Evolutionary conservation across 2,888 invertebrate species (phyloP).

Genomic region (Adineta ricciae): DNA sequence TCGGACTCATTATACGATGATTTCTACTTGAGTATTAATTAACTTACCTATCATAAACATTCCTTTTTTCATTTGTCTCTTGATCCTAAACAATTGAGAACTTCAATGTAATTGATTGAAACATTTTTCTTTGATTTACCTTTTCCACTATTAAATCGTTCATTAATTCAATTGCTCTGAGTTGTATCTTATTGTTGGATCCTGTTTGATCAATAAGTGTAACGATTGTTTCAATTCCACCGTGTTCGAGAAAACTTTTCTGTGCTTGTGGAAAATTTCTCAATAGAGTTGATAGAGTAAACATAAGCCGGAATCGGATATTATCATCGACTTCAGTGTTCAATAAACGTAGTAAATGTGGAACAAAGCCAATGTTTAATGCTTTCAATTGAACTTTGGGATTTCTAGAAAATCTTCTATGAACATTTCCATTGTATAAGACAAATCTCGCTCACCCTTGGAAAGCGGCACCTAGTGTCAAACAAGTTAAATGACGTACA

Average conservation of each 20-base stretch:
- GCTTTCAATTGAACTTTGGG: constrained; percentile 63
- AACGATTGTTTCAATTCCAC: constrained; percentile 59
- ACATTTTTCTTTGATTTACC: constrained; percentile 36
- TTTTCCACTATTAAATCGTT: constrained; percentile 47
- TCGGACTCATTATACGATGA: neutral
- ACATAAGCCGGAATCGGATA: constrained; percentile 50
- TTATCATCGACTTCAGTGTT: constrained; percentile 49
- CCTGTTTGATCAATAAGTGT: constrained; percentile 52
- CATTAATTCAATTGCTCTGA: constrained; percentile 46
- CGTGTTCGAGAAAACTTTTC: constrained; percentile 58
- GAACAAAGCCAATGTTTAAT: constrained; percentile 60
- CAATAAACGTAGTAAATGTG: constrained; percentile 58
- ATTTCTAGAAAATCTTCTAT: constrained; percentile 57
- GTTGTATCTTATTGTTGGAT: constrained; percentile 39
- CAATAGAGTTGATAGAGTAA: constrained; percentile 61
- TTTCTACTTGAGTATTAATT: neutral
- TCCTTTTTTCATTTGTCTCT: neutral
- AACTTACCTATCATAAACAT: neutral
- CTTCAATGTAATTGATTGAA: neutral
- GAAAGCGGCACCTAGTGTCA: constrained; percentile 61
- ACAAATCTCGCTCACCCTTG: constrained; percentile 53
- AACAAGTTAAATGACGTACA: constrained; percentile 58
- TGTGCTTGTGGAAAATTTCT: constrained; percentile 67
- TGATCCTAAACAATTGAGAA: neutral
- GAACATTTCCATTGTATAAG: no score